Base-by-base conservation (phyloP, 2,797 vertebrate species). In the Chelon labrosus region DNA sequence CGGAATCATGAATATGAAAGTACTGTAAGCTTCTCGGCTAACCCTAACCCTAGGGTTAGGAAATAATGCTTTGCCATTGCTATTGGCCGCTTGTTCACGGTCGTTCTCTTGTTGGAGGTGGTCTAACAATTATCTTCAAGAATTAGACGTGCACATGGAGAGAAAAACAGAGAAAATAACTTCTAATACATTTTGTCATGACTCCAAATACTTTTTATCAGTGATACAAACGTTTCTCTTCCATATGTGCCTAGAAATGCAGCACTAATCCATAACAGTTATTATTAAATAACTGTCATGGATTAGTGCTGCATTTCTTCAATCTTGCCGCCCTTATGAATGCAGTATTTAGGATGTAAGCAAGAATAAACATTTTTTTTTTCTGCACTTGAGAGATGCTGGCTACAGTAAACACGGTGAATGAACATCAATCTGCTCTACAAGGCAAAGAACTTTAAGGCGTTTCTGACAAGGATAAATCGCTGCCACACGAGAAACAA, bases 391-490 rank as follows among this genome's bases (percentile, higher is more conserved):
- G 47, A 6, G 44, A 49, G 25, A 25, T 55, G 2, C 37, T 16
- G 41, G 13, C 38, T 59, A 19, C 12, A 64, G 54, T 66, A 57
- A 64, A 79, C 1, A 19, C 22, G 20, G 12, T 12, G 56, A 51
- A 72, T 60, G 39, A 57, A 17, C 10, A 54, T 58, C 22, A 60
- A 39, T 44, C 12, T 69, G n/a, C 46, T 75, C 41, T 50, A 12
- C 47, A n/a, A 70, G 31, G 49, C 13, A 46, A 57, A 59, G 19
- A 78, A 64, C 16, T 67, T 25, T 58, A n/a, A 71, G 39, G 35
- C 47, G n/a, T 41, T 37, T 61, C 35, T 77, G 67, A 85, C 63
- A 60, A 67, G 53, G 71, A 78, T 53, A 75, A 50, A 65, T 57
- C 59, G 68, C 65, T 70, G 65, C n/a, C n/a, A 38, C 31, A 3